Evolutionary conservation across 2,888 invertebrate species (phyloP), one percentile per base, ranked within the genome.

Genomic region (Strigamia transsilvanica): DNA sequence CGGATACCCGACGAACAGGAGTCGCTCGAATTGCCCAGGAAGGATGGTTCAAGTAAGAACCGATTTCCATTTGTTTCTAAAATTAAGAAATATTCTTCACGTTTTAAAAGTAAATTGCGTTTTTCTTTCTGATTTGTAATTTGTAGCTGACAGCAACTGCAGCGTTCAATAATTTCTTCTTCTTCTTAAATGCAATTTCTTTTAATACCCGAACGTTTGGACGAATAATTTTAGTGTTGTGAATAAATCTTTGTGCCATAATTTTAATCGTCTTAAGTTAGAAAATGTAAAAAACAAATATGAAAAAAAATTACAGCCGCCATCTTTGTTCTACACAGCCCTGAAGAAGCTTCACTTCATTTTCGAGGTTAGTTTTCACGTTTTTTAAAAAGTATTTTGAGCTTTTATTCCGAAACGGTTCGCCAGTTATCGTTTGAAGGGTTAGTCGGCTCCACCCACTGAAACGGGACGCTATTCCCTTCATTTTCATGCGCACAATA

Each of bases 361-460:
- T 38, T 38, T 38, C 10, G 6, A 38, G 38, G 38, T 38, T 38
- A 38, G 38, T 38, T 42, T 12, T 3, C 5, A 3, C 15, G 13
- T 46, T 46, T 46, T 18, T 56, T n/a, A n/a, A 56, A 9, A n/a
- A 18, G 21, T 5, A 18, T 56, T 27, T 27, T 27, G 27, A 27
- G 27, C 56, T 56, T 6, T 38, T 10, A 38, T 38, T 38, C 38
- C 10, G 18, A 56, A 56, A 56, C 56, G 9, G 15, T 56, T 2
- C 56, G 3, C 56, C 56, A 56, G 56, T 56, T n/a, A n/a, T 56
- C 56, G 10, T 56, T 56, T 6, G 56, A 56, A 18, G 56, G 56
- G 27, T 3, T 73, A 32, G 79, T 80, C 38, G 83, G 83, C 9
- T 79, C 80, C 1, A 83, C 79, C 84, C 84, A 84, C 79, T 82